Evolutionary conservation across 2,888 invertebrate species (phyloP), one percentile per base, ranked within the genome.

Genomic region (Argyra leucocephala): DNA sequence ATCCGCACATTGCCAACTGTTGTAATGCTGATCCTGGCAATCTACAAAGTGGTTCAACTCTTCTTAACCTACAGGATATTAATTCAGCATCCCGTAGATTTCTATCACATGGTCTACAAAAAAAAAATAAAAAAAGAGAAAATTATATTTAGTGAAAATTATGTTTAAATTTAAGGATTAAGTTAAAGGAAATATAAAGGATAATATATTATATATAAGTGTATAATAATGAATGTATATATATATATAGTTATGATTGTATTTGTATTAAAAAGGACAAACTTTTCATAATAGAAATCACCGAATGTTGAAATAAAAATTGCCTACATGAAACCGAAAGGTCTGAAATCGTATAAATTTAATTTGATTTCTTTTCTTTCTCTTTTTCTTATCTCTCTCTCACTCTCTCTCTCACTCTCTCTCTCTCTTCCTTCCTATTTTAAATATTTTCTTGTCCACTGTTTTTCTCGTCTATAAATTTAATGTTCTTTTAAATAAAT

Each of bases 1-100:
- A 89, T 68, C 88, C 88, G 77, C 86, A 87, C 77, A 85, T 83
- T 69, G 89, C 89, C 72, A 90, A 81, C 78, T 90, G 89, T 75
- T 88, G 87, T 65, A 90, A 81, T 65, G 89, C 84, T 24, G 85
- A 83, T 69, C 86, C 85, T 63, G 89, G 88, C 68, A 88, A 82
- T 70, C 85, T 82, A 74, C 84, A 83, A 68, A 86, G 75, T 69
- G 84, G 84, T 72, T 86, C 85, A 71, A 87, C 84, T 66, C 86
- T 82, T 67, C 87, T 82, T 70, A 85, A 81, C 70, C 83, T 85
- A 75, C 83, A 85, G 73, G 86, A 86, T 73, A 90, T 89, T 73
- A 88, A 80, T 76, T 88, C 88, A 70, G 88, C 84, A 77, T 90
- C 89, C 74, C 87, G 85, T 70, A 86, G 83, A 73, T 86, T 87